A percentile compares a stretch with the other conserved stretches of the same genome.
Evolutionary conservation across 2,797 vertebrate species (phyloP).

Genomic region (Cynodonichthys magdalenae): DNA sequence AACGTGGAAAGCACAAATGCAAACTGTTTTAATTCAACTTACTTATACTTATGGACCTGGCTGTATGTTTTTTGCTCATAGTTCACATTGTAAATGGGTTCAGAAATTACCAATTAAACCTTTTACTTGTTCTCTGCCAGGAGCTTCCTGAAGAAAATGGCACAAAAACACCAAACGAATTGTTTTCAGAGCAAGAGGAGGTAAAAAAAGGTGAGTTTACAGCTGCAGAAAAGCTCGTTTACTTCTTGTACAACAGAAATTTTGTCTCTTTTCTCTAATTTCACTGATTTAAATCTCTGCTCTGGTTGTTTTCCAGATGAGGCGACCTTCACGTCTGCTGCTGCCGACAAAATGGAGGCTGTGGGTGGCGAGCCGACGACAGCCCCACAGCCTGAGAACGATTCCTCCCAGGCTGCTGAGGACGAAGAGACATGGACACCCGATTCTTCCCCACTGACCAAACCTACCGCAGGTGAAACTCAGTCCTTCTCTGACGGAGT

Average conservation of each 20-base stretch:
- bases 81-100: too few species aligned
- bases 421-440: slow-evolving; percentile 54
- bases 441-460: slow-evolving; percentile 53
- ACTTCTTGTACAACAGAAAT: background rate
- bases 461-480: slow-evolving; percentile 68
- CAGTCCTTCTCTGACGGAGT: background rate
- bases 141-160: slow-evolving; percentile 41
- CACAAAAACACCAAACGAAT: slow-evolving; percentile 34
- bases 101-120: too few species aligned
- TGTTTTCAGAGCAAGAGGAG: slow-evolving; percentile 46
- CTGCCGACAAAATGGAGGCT: slow-evolving; percentile 46
- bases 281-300: background rate
- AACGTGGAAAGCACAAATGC: too few species aligned
- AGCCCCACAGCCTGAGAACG: slow-evolving; percentile 45
- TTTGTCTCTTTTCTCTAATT: background rate
- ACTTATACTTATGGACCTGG: too few species aligned
- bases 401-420: slow-evolving; percentile 35
- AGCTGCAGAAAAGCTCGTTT: background rate
- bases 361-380: slow-evolving; percentile 44
- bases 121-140: slow-evolving; percentile 32
- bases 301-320: slow-evolving; percentile 52
- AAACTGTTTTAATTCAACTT: too few species aligned
- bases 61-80: too few species aligned
- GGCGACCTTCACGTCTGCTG: slow-evolving; percentile 35
- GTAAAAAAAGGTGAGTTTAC: slow-evolving; percentile 50